phyloP scores from a whole-genome alignment of 2,797 vertebrate genomes.

The Neopelma chrysocephalum region DNA sequence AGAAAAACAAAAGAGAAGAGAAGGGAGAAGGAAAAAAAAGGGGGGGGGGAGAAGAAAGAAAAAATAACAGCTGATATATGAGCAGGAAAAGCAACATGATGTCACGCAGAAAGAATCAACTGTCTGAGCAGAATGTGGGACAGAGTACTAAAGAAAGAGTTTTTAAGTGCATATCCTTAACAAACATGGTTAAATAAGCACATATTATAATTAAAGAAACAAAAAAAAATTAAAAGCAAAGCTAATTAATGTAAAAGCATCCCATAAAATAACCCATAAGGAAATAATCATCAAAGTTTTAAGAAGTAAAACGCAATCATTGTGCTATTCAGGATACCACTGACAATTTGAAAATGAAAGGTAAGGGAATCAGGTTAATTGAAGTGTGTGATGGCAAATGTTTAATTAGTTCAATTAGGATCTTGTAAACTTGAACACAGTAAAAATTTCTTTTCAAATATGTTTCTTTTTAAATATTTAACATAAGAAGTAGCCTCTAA shows the following conservation, averaged over 20 bases:
- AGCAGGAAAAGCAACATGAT: conserved; percentile 79
- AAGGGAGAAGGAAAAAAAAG: conserved; percentile 43
- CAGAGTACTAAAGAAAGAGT: conserved; percentile 74
- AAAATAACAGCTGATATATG: conserved; percentile 78
- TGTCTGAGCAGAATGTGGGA: conserved; percentile 74
- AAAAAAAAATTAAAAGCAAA: conserved; percentile 71
- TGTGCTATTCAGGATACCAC: neutral
- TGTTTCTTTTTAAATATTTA: neutral
- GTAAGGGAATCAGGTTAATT: conserved; percentile 11
- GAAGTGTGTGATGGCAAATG: neutral
- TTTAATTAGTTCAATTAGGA: neutral
- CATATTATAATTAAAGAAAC: conserved; percentile 74
- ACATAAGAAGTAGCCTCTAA: neutral
- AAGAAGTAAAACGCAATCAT: conserved; percentile 32
- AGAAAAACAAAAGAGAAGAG: conserved; percentile 77
- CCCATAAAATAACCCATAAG: conserved; percentile 50
- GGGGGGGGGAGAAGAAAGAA: conserved; percentile 26
- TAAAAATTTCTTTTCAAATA: neutral
- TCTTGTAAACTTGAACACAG: neutral
- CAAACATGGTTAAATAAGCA: conserved; percentile 81
- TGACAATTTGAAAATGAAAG: conserved; percentile 4
- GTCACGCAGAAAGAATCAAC: conserved; percentile 75
- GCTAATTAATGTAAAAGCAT: conserved; percentile 79
- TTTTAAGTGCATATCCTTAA: conserved; percentile 72
- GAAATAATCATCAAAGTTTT: conserved; percentile 42